phyloP scores from a whole-genome alignment of 2,888 invertebrate genomes.

The Cyclophora punctaria region DNA sequence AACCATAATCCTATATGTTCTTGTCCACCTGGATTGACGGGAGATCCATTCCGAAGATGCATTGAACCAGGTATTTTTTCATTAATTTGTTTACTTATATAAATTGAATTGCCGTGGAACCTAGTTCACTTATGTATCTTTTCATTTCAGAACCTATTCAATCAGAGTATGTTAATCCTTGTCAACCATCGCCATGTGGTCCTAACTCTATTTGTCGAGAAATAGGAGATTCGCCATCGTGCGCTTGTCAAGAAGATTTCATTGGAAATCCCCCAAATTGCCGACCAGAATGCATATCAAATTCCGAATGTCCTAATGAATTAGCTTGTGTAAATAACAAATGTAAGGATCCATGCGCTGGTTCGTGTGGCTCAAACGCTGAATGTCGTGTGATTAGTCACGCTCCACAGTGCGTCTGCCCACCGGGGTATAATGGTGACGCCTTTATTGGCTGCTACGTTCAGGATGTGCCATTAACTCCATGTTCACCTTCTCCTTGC shows the following conservation, averaged over 20 bases:
- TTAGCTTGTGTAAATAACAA: constrained; percentile 83
- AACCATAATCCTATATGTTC: constrained; percentile 84
- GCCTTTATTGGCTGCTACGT: constrained; percentile 76
- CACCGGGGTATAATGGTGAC: constrained; percentile 77
- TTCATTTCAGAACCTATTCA: constrained; percentile 42
- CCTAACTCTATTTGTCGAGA: constrained; percentile 79
- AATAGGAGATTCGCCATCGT: constrained; percentile 78
- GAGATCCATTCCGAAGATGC: constrained; percentile 83
- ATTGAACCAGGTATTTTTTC: constrained; percentile 69
- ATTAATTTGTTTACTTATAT: not conserved
- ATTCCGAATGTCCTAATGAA: constrained; percentile 81
- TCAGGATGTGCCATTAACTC: constrained; percentile 67
- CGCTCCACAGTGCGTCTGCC: constrained; percentile 83
- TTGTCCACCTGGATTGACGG: constrained; percentile 79
- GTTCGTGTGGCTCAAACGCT: constrained; percentile 82
- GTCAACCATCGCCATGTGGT: constrained; percentile 85
- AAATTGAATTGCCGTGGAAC: not conserved
- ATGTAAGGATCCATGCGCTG: constrained; percentile 84
- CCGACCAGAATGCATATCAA: constrained; percentile 82
- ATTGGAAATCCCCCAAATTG: constrained; percentile 82
- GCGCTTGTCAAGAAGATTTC: constrained; percentile 81
- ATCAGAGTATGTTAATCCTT: constrained; percentile 67
- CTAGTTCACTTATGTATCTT: not conserved
- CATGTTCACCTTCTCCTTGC: constrained; percentile 82
- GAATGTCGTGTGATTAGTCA: constrained; percentile 84